Conservation (phyloP, 2,113 vertebrate species). For the Falco punctatus region DNA sequence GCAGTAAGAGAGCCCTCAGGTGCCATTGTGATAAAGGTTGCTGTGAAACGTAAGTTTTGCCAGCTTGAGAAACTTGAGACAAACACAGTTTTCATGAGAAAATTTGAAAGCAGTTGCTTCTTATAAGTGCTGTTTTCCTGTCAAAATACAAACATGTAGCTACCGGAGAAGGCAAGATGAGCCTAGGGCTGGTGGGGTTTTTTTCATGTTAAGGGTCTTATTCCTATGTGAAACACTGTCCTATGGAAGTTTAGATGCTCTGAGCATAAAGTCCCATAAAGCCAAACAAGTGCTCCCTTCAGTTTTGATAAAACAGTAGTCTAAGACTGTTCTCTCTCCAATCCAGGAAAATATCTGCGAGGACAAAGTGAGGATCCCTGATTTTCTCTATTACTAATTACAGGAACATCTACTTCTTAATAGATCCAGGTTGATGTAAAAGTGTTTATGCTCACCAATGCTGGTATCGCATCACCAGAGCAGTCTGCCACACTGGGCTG, state of each 20-base stretch:
- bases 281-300: not conserved
- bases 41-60: not conserved
- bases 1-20: not conserved
- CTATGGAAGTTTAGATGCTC: not conserved
- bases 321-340: not conserved
- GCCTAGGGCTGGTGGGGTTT: not conserved
- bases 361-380: not conserved
- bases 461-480: not conserved
- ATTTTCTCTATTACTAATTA: not conserved
- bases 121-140: not conserved
- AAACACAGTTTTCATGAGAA: not conserved
- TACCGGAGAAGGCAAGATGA: not conserved
- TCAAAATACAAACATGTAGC: not conserved
- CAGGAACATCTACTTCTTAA: not conserved
- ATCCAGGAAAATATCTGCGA: not conserved
- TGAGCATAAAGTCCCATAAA: not conserved
- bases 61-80: not conserved
- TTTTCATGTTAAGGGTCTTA: not conserved
- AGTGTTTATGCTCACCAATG: rapidly evolving
- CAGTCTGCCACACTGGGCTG: not conserved
- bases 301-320: not conserved
- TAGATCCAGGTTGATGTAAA: not conserved
- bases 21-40: not conserved
- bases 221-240: not conserved
- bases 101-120: not conserved